Evolutionary conservation across 2,888 invertebrate genomes (phyloP), one percentile per base, ranked within the genome.

Genomic region (Drosophila macrospina): DNA sequence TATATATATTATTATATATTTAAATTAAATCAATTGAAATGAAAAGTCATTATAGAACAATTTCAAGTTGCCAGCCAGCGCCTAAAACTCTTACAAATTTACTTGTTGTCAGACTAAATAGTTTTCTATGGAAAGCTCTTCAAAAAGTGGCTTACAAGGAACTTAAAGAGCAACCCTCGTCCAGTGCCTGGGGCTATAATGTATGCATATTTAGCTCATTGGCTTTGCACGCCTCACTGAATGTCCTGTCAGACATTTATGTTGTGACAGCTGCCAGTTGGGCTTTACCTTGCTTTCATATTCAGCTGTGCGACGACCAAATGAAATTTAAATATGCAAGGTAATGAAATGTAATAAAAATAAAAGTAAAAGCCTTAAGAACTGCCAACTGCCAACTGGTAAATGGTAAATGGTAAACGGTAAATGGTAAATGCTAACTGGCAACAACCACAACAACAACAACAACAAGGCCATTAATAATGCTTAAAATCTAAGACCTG

Each of bases 401-500:
- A 66, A 61, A 44, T 26, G 64, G 32, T 36, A 65, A 63, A 54
- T 47, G 56, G 28, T n/a, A n/a, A n/a, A n/a, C n/a, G 28, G 41
- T 28, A 66, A 61, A 44, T 26, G 64, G 32, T 36, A 65, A 63
- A 54, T 47, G 56, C n/a, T n/a, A n/a, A n/a, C n/a, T n/a, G n/a
- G n/a, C n/a, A n/a, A n/a, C n/a, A n/a, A n/a, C n/a, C n/a, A n/a
- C n/a, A n/a, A n/a, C n/a, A n/a, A n/a, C n/a, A n/a, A 20, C 74
- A 63, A 47, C 56, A 67, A 56, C 59, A 26, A 16, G 37, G 44
- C 69, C 76, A 85, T 85, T 80, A 80, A 85, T 85, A 88, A 88
- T 80, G 88, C 86, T 85, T 85, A 88, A 84, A 86, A 83, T 83
- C 84, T 80, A 80, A 85, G 83, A 78, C 86, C 69, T 78, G 80